Evolutionary conservation across 2,888 invertebrate genomes (phyloP).

Genomic region (Sepiola atlantica): DNA sequence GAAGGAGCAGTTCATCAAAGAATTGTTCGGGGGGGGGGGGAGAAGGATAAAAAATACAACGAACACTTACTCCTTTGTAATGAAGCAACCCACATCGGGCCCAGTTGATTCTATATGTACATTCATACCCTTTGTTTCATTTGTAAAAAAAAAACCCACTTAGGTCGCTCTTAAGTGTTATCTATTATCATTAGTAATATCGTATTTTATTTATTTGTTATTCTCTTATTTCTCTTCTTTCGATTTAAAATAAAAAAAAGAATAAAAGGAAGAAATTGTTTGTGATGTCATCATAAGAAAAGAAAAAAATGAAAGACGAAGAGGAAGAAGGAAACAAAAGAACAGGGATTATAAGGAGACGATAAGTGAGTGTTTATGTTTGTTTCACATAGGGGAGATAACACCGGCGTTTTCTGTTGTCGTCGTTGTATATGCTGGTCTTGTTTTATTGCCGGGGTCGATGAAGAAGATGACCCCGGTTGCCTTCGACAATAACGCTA

Average conservation of each 20-base stretch:
- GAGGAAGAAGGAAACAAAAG: too few relatives aligned
- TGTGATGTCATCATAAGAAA: not conserved
- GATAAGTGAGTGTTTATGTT: not conserved
- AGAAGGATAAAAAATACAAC: not conserved
- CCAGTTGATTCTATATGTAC: constrained; percentile 32
- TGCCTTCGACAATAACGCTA: not conserved
- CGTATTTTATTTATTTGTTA: too few relatives aligned
- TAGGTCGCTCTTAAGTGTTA: not conserved
- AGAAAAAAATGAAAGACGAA: not conserved
- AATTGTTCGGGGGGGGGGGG: not conserved
- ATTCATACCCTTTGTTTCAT: not conserved
- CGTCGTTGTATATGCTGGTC: not conserved
- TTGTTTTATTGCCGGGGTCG: constrained; percentile 10
- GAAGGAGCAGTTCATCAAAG: not conserved
- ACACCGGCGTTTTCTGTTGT: constrained; percentile 20
- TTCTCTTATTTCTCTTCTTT: not conserved
- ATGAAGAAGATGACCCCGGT: constrained; percentile 12
- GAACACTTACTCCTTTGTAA: not conserved
- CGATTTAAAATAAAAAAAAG: not conserved
- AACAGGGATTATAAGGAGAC: not conserved
- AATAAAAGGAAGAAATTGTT: not conserved
- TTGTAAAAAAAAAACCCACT: not conserved
- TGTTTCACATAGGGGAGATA: not conserved
- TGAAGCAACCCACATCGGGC: not conserved
- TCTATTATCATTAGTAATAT: not conserved